A percentile compares a stretch with the other conserved stretches of the same genome.
Evolutionary conservation across 2,113 vertebrate species (phyloP).

Genomic region (Mustela lutreola): DNA sequence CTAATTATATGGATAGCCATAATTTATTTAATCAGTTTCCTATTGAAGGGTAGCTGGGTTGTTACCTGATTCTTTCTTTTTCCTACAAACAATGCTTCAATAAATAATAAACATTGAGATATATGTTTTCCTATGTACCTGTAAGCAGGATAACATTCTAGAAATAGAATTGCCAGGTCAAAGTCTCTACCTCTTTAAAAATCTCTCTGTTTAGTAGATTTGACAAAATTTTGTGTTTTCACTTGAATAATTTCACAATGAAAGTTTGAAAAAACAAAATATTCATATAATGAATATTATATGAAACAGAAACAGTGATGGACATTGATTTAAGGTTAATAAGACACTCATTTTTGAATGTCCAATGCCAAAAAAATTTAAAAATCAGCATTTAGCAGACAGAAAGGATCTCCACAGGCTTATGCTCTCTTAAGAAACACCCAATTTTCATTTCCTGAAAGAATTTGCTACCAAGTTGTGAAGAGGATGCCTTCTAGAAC

Average conservation of each 20-base stretch:
- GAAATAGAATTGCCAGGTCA: neutral
- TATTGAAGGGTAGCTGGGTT: neutral
- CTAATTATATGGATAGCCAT: neutral
- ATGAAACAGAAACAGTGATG: neutral
- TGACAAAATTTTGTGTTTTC: slow-evolving; percentile 22
- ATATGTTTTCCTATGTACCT: neutral
- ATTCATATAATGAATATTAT: neutral
- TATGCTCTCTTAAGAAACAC: neutral
- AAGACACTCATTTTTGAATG: neutral
- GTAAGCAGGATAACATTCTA: neutral
- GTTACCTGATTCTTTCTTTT: neutral
- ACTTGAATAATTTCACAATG: slow-evolving; percentile 35
- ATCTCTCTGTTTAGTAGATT: neutral
- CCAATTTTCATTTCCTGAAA: neutral
- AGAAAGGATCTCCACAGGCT: neutral
- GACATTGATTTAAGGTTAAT: neutral
- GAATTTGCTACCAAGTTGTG: slow-evolving; percentile 48
- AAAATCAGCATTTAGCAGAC: neutral
- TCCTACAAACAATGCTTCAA: neutral
- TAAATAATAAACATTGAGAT: neutral
- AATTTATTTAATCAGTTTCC: neutral
- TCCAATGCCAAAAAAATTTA: neutral
- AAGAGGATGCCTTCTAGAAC: neutral
- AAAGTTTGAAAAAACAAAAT: slow-evolving; percentile 22
- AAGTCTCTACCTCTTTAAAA: slow-evolving; percentile 40